phyloP scores from a whole-genome alignment of 1,140 invertebrate species.

The Drosophila eugracilis region DNA sequence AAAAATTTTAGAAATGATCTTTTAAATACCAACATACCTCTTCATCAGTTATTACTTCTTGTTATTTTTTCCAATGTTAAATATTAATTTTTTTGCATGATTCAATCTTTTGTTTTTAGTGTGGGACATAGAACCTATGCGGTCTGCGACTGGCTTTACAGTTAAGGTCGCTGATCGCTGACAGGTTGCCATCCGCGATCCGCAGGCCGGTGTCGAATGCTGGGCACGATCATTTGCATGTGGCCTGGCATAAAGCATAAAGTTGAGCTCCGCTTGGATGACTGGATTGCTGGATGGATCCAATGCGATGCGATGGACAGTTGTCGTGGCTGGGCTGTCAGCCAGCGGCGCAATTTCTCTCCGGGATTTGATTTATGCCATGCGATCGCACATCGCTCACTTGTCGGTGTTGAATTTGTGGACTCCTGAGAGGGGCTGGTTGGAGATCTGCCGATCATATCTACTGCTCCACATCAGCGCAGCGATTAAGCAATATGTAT shows the following conservation, averaged over 20 bases:
- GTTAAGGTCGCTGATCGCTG: conserved; percentile 81
- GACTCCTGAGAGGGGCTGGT: not conserved
- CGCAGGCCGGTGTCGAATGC: conserved; percentile 64
- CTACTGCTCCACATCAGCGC: conserved; percentile 61
- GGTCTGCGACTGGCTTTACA: conserved; percentile 67
- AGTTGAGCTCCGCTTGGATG: conserved; percentile 4
- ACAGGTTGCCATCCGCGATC: conserved; percentile 63
- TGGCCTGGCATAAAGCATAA: conserved; percentile 66
- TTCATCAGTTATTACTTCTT: not conserved
- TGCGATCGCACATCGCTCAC: conserved; percentile 70
- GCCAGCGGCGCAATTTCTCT: conserved; percentile 64
- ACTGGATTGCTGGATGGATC: conserved; percentile 13
- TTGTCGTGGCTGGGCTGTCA: conserved; percentile 75
- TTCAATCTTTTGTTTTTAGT: conserved; percentile 1
- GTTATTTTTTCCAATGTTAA: not conserved
- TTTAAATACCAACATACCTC: no score
- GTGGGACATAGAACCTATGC: conserved; percentile 50
- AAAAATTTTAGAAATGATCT: no score
- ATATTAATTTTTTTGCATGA: not conserved
- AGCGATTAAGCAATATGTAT: conserved; percentile 76
- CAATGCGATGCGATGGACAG: conserved; percentile 58
- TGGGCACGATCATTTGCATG: conserved; percentile 76
- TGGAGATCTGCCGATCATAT: conserved; percentile 36
- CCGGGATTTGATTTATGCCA: conserved; percentile 72
- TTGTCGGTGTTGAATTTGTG: conserved; percentile 46